Evolutionary conservation across 2,113 vertebrate species (phyloP).

Genomic region (Elaphurus davidianus): DNA sequence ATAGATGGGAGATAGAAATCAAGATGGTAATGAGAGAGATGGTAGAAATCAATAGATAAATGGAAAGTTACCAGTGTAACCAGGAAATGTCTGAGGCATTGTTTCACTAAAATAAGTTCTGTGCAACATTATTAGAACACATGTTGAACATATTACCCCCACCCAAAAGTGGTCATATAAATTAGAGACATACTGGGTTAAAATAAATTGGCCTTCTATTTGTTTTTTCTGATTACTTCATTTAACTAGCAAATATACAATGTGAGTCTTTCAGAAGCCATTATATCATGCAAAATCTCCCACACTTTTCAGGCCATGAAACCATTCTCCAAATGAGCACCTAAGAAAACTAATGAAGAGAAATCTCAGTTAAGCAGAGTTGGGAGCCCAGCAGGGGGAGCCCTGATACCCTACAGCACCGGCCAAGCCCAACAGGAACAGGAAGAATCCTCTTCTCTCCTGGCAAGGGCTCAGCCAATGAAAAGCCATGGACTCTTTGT

Average conservation of each 20-base stretch:
- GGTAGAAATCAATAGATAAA: background rate
- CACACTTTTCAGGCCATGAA: background rate
- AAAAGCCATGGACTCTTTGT: background rate
- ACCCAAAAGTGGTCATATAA: background rate
- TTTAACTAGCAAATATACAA: background rate
- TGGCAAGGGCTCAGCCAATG: background rate
- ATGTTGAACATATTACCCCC: background rate
- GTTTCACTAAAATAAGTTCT: background rate
- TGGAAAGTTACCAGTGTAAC: background rate
- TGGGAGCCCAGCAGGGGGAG: background rate
- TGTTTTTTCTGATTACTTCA: background rate
- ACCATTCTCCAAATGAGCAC: background rate
- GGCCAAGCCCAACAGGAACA: background rate
- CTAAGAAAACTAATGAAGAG: background rate
- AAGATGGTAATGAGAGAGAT: background rate
- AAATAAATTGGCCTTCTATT: background rate
- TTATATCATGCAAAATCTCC: background rate
- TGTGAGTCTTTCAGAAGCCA: background rate
- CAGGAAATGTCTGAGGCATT: background rate
- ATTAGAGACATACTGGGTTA: background rate
- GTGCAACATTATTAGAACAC: background rate
- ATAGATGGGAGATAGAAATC: background rate
- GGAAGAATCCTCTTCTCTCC: background rate
- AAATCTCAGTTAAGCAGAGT: background rate
- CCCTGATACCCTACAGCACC: background rate